Evolutionary conservation across 2,113 vertebrate species (phyloP).

Genomic region (Xenus cinereus): DNA sequence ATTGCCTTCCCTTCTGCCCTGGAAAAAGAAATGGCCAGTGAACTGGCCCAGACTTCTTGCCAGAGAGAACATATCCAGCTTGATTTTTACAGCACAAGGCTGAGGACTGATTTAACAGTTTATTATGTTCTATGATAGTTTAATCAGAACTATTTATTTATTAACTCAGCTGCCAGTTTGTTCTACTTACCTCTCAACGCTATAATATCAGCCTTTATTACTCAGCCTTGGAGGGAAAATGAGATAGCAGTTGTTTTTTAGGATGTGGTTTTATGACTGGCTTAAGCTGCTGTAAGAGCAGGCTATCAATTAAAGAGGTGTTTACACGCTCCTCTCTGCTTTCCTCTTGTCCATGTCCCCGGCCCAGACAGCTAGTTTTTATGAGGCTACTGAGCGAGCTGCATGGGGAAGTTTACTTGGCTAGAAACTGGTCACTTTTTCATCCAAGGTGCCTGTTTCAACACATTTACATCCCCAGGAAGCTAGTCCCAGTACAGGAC

Average conservation of each 20-base stretch:
- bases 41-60: neutral
- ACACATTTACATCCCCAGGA: neutral
- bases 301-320: neutral
- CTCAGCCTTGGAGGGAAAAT: neutral
- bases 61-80: neutral
- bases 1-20: neutral
- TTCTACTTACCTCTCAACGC: neutral
- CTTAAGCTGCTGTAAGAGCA: neutral
- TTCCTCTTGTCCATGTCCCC: neutral
- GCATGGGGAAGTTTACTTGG: neutral
- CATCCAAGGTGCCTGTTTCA: neutral
- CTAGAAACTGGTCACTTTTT: neutral
- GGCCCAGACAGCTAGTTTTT: neutral
- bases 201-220: neutral
- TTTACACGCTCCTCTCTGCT: neutral
- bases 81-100: neutral
- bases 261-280: neutral
- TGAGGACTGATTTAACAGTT: neutral
- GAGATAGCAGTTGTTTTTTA: neutral
- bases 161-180: neutral
- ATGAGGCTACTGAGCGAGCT: neutral
- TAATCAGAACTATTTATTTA: conserved; percentile 25
- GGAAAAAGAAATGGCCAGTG: neutral
- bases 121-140: neutral
- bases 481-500: neutral